phyloP scores from a whole-genome alignment of 2,888 invertebrate species.

The Leucoma salicis region DNA sequence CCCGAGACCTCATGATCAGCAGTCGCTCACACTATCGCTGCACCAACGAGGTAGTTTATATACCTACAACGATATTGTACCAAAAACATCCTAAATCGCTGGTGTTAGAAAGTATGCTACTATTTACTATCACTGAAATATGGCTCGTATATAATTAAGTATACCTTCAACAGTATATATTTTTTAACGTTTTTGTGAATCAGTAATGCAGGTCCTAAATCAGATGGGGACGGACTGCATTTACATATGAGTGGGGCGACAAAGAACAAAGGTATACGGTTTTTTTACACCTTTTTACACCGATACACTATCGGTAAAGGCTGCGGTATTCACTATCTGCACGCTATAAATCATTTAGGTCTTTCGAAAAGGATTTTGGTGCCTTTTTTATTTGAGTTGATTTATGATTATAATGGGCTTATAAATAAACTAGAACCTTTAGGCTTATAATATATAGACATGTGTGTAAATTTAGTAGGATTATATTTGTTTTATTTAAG shows the following conservation, averaged over 20 bases:
- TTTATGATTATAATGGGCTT: conserved; percentile 30
- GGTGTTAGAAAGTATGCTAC: no score
- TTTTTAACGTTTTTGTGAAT: conserved; percentile 63
- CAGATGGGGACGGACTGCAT: conserved; percentile 58
- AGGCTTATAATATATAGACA: no score
- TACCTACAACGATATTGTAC: no score
- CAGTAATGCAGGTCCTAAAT: conserved; percentile 68
- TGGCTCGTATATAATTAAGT: conserved; percentile 32
- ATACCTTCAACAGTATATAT: conserved; percentile 40
- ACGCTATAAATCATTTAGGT: conserved; percentile 59
- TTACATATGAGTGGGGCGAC: conserved; percentile 77
- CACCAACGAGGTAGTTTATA: no score
- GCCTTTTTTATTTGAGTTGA: conserved; percentile 35
- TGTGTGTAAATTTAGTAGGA: no score
- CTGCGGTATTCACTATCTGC: conserved; percentile 57
- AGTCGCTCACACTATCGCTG: no score
- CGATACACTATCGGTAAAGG: conserved; percentile 67
- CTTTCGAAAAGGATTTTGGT: conserved; percentile 30
- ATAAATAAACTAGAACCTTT: conserved; percentile 14
- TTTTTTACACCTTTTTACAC: conserved; percentile 43
- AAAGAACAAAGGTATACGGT: conserved; percentile 69
- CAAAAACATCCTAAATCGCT: no score
- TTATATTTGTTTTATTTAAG: no score
- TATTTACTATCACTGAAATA: no score
- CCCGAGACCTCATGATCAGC: no score